Conservation (phyloP, 2,797 vertebrate species). For the Galago senegalensis region DNA sequence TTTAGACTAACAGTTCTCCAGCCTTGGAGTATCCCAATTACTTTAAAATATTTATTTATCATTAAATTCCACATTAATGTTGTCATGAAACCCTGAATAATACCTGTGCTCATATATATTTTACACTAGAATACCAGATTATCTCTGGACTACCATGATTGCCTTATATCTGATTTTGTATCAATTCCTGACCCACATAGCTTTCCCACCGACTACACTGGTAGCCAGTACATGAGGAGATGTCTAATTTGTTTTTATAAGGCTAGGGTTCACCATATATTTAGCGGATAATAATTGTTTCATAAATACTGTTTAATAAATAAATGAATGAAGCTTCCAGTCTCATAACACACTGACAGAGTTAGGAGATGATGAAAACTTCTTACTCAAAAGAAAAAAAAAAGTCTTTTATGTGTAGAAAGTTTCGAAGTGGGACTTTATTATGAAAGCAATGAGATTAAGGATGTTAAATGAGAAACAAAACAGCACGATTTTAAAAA, state of each 20-base stretch:
- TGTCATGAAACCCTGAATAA: neutral
- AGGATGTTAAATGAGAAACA: neutral
- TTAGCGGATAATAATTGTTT: neutral
- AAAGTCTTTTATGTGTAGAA: neutral
- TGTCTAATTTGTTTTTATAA: neutral
- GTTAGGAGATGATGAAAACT: neutral
- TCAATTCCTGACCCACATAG: neutral
- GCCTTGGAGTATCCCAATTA: neutral
- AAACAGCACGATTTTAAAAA: neutral
- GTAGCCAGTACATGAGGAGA: neutral
- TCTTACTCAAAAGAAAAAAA: conserved; percentile 6
- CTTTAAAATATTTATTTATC: neutral
- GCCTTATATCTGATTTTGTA: neutral
- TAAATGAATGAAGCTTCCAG: neutral
- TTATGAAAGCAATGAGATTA: neutral
- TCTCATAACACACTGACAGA: neutral
- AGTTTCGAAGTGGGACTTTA: neutral
- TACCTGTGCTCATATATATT: neutral
- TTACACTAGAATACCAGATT: neutral
- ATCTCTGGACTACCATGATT: neutral
- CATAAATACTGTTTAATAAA: neutral
- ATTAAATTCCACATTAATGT: neutral
- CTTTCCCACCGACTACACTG: neutral
- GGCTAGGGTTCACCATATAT: neutral
- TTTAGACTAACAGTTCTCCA: neutral